Conservation (phyloP, 1,140 invertebrate genomes). For the fruit fly (Drosophila melanogaster) region Release_6_plus_ISO1_MT NT_033779.5:1045001-1045500, state of each 20-base stretch:
- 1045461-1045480: constrained; percentile 50
- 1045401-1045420: constrained; percentile 32
- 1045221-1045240: constrained; percentile 44
- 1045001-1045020: no score
- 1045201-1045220: constrained; percentile 29
- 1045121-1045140: not conserved
- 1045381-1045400: constrained; percentile 42
- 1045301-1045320: constrained; percentile 48
- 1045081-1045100: constrained; percentile 16
- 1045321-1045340: constrained; percentile 26
- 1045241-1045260: not conserved
- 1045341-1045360: not conserved
- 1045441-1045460: constrained; percentile 3
- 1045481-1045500: constrained; percentile 57
- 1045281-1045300: constrained; percentile 40
- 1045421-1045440: not conserved
- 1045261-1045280: constrained; percentile 48
- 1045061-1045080: constrained; percentile 6
- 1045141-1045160: constrained; percentile 31
- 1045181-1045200: constrained; percentile 38
- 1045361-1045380: constrained; percentile 24
- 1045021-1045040: not conserved
- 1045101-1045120: constrained; percentile 8
- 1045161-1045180: constrained; percentile 46
- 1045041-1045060: not conserved